Evolutionary conservation across 2,113 vertebrate species (phyloP), one percentile per base, ranked within the genome.

Genomic region (Indri indri): DNA sequence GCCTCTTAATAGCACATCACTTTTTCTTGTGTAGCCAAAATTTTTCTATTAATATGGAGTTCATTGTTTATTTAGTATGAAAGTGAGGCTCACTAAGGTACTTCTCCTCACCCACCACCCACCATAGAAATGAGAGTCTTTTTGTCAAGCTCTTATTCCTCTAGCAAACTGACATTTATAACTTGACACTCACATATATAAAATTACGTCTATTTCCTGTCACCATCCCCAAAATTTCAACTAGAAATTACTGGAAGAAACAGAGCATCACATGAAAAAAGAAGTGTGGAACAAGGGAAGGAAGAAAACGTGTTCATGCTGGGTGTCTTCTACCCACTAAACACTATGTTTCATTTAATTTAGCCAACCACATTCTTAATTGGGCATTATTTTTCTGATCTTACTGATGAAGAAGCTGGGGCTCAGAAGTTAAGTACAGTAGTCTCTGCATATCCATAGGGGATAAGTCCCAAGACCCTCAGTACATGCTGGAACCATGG

Each of bases 41-140:
- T 2, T 40, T 50, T 37, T 79, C 3, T 18, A 71, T 77, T 14
- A 45, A 52, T n/a, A 65, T 66, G 3, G 16, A 87, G 17, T 92
- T 80, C 6, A n/a, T 82, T 88, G 25, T 22, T 81, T 79, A 54
- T 54, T 45, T 59, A 71, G 2, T 52, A 47, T 52, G 14, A 18
- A 32, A 70, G 0, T 57, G 25, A 81, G 47, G 2, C 10, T 92
- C 8, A 85, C 11, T 22, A 74, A 16, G 2, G 22, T 12, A 25
- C 12, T 11, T 32, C 50, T 6, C 18, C 7, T 1, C 8, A 20
- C 14, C 8, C 2, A 13, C 3, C 11, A 7, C 0, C 4, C 9
- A 3, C 70, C 12, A 7, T 37, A 37, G 9, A 89, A 89, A 65
- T 52, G 9, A 83, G 9, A 83, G 14, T 77, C 3, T 8, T 52